Percentiles rank a stretch among this genome's conserved stretches.
These are phyloP conservation scores for Sarcoramphus papa DNA, from an alignment of 2,797 vertebrate genomes.

Conservation along the genomic window DNA sequence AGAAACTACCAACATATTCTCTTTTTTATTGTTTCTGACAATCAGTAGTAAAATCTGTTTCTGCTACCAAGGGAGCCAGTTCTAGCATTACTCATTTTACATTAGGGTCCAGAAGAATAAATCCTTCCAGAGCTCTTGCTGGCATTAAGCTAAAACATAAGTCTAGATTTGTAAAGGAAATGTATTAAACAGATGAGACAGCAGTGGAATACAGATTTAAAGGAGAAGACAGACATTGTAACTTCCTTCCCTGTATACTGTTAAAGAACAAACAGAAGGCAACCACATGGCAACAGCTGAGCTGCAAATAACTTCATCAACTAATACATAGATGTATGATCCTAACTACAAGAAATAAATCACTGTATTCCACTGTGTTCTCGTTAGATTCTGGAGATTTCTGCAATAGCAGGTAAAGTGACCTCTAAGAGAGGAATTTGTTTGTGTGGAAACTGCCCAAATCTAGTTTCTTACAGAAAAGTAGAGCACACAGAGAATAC, in stretches of 20 bases:
- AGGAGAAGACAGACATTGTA: neutral
- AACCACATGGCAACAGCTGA: neutral
- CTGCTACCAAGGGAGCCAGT: constrained; percentile 60
- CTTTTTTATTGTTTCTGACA: constrained; percentile 69
- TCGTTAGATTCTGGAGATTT: neutral
- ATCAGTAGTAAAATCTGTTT: constrained; percentile 67
- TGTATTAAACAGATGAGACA: constrained; percentile 32
- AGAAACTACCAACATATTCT: constrained; percentile 30
- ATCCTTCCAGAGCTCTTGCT: constrained; percentile 52
- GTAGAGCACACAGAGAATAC: accelerated
- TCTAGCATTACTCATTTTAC: constrained; percentile 64
- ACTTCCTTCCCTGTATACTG: neutral
- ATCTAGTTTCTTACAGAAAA: neutral
- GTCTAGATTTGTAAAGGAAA: constrained; percentile 58
- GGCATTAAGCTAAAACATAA: constrained; percentile 51
- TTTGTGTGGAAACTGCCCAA: neutral
- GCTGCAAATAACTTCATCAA: neutral
- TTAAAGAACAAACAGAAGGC: neutral
- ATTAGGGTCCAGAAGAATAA: constrained; percentile 61
- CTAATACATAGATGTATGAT: neutral
- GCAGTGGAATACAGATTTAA: constrained; percentile 22
- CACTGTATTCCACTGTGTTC: neutral
- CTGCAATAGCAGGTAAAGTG: neutral
- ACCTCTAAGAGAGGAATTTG: neutral
- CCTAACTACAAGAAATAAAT: neutral